These are phyloP conservation scores for Caenorhabditis auriculariae DNA, from an alignment of 2,888 invertebrate species.

Conservation along the genomic window DNA sequence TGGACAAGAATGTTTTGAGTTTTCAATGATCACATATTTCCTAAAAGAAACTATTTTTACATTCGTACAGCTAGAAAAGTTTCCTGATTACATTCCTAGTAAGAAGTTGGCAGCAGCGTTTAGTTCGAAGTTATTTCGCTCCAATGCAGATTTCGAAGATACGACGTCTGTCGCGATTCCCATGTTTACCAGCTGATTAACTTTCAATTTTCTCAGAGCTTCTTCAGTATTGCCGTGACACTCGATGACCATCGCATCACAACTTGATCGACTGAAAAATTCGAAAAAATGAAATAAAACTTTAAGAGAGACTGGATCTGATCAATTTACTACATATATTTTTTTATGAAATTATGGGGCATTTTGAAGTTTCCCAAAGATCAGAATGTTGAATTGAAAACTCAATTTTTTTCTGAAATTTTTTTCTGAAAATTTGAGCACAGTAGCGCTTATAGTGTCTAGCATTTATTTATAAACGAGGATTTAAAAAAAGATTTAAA, in stretches of 20 bases:
- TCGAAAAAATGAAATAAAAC: too few species aligned
- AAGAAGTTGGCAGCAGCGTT: constrained; percentile 16
- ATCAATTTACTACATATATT: too few species aligned
- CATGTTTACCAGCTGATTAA: constrained; percentile 26
- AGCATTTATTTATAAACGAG: background rate
- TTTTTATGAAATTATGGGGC: too few species aligned
- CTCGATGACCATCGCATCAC: constrained; percentile 37
- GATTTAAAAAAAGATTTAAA: background rate
- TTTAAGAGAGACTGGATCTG: too few species aligned
- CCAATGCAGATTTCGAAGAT: constrained; percentile 8
- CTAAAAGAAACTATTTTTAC: too few species aligned
- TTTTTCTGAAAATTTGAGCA: background rate
- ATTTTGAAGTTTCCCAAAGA: too few species aligned
- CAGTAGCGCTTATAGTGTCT: background rate
- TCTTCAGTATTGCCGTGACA: constrained; percentile 34
- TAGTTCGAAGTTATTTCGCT: constrained; percentile 19
- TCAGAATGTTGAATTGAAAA: too few species aligned
- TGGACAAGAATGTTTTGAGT: too few species aligned
- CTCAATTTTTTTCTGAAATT: too few species aligned
- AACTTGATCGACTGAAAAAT: constrained; percentile 33
- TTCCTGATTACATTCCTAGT: too few species aligned
- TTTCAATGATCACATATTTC: too few species aligned
- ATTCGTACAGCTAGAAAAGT: too few species aligned
- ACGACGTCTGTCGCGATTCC: constrained; percentile 1
- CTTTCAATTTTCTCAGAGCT: constrained; percentile 40